These are phyloP conservation scores for Montipora capitata DNA, from an alignment of 92 coral and sea anemone genomes.

Conservation along the genomic window DNA sequence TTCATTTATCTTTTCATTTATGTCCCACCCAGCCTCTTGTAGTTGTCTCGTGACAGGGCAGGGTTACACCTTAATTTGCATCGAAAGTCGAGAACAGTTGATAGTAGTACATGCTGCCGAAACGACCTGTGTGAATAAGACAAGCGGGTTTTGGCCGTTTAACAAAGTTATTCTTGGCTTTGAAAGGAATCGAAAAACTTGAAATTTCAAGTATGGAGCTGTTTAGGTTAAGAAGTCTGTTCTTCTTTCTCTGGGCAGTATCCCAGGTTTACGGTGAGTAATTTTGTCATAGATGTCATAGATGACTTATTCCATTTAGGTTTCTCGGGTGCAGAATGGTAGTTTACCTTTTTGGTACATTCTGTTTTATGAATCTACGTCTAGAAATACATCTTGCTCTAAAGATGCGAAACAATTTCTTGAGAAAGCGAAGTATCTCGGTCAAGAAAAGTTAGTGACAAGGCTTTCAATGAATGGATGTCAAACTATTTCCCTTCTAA, in stretches of 20 bases:
- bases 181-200: not conserved
- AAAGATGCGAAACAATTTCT: not conserved
- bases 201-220: not conserved
- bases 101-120: too few species aligned
- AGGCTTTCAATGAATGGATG: not conserved
- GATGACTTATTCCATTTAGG: too few species aligned
- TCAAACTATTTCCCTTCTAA: not conserved
- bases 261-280: constrained; percentile 21
- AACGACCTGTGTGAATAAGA: too few species aligned
- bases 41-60: constrained; percentile 15
- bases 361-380: too few species aligned
- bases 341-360: too few species aligned
- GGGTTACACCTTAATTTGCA: not conserved
- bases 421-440: not conserved
- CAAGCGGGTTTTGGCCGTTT: not conserved
- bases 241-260: not conserved
- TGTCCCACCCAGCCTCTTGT: constrained; percentile 5
- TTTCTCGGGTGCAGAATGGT: too few species aligned
- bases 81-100: not conserved
- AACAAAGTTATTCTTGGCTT: not conserved
- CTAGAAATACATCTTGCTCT: too few species aligned
- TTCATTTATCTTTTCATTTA: not conserved
- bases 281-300: too few species aligned
- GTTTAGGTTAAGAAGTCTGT: not conserved
- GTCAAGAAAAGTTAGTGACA: not conserved